These are phyloP conservation scores for Phalloptychus januarius DNA, from an alignment of 2,797 vertebrate species.

Conservation along the genomic window DNA sequence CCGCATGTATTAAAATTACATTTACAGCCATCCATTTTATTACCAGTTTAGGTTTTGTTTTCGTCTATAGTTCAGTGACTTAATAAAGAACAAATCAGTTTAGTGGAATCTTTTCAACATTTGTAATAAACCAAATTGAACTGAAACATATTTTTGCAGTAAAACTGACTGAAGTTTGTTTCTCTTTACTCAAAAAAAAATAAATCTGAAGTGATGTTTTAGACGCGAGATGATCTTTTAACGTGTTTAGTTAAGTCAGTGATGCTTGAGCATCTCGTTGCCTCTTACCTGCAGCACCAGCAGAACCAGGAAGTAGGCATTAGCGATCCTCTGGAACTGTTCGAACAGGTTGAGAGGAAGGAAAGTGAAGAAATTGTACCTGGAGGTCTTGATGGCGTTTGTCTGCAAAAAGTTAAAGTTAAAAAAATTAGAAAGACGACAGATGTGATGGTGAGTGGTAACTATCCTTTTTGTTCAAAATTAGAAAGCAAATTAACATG, in stretches of 20 bases:
- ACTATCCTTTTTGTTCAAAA: not conserved
- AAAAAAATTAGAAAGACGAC: not conserved
- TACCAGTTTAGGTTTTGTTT: not conserved
- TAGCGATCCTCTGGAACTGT: slow-evolving; percentile 96
- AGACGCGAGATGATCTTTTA: not conserved
- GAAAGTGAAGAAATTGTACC: slow-evolving; percentile 93
- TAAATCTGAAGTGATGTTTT: not conserved
- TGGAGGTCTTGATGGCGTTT: slow-evolving; percentile 93
- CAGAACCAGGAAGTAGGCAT: slow-evolving; percentile 94
- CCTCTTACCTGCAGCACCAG: slow-evolving; percentile 90
- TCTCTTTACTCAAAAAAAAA: too few relatives aligned
- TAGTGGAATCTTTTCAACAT: too few relatives aligned
- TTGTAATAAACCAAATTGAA: too few relatives aligned
- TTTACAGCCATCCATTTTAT: not conserved
- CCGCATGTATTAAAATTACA: not conserved
- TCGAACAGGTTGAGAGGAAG: slow-evolving; percentile 95
- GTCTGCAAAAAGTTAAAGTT: slow-evolving; percentile 72
- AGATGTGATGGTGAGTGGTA: not conserved
- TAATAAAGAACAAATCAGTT: not conserved
- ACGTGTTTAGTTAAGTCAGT: not conserved
- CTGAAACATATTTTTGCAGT: too few relatives aligned
- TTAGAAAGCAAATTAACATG: not conserved
- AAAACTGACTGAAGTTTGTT: too few relatives aligned
- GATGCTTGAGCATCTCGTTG: not conserved
- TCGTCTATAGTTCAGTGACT: not conserved